Evolutionary conservation across 2,113 vertebrate species (phyloP).

Genomic region (Bungarus multicinctus): DNA sequence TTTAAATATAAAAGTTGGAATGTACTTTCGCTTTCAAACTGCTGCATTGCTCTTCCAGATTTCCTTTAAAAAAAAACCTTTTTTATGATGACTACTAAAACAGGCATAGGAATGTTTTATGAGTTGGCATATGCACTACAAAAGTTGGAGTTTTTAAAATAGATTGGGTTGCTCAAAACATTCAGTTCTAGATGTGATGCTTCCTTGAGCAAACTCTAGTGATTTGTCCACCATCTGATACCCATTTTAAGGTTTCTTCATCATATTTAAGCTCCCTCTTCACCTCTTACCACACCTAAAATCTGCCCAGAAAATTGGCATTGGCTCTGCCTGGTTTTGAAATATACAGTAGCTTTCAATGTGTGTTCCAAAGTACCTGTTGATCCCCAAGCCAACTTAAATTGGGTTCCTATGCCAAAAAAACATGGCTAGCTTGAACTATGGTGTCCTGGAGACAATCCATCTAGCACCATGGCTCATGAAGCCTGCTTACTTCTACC

Average conservation of each 20-base stretch:
- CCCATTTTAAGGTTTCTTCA: conserved; percentile 1
- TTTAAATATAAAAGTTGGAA: no score
- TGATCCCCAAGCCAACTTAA: not conserved
- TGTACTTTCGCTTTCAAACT: no score
- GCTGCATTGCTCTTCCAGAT: no score
- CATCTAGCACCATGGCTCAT: not conserved
- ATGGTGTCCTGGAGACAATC: not conserved
- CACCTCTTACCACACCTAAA: not conserved
- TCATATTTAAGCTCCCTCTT: not conserved
- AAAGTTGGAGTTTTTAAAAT: conserved; percentile 17
- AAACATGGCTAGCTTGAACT: not conserved
- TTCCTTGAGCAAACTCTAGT: conserved; percentile 20
- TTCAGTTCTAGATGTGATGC: not conserved
- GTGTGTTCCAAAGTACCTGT: not conserved
- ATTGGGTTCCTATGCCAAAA: not conserved
- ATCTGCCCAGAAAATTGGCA: not conserved
- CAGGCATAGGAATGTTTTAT: no score
- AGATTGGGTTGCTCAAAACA: not conserved
- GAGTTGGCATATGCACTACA: not conserved
- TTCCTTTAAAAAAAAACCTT: no score
- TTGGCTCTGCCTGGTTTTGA: not conserved
- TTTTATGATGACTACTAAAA: no score
- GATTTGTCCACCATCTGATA: not conserved
- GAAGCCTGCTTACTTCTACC: not conserved
- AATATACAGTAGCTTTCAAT: not conserved